Conservation (phyloP, 2,113 vertebrate genomes). For the Cyprinodon variegatus region DNA sequence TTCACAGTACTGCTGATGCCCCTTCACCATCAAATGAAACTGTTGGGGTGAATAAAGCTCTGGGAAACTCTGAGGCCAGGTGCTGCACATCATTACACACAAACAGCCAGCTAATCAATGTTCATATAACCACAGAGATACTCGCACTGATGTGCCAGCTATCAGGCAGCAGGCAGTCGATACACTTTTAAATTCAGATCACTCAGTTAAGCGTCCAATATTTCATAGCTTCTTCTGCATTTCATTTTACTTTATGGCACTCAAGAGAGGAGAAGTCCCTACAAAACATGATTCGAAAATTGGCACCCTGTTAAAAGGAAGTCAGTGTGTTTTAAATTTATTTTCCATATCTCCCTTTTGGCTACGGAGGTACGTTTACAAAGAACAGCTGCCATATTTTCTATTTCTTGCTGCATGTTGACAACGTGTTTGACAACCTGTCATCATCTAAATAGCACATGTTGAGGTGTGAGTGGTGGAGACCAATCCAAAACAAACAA, state of each 20-base stretch:
- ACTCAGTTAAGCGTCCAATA: slow-evolving; percentile 41
- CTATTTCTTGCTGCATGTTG: slow-evolving; percentile 14
- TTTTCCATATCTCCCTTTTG: slow-evolving; percentile 19
- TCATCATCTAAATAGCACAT: slow-evolving; percentile 44
- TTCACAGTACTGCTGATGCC: slow-evolving; percentile 36
- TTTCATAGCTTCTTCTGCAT: slow-evolving; percentile 12
- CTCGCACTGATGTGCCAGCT: slow-evolving; percentile 37
- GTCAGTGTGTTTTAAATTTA: slow-evolving; percentile 19
- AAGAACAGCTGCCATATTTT: slow-evolving; percentile 24
- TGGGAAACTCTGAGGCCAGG: slow-evolving; percentile 51
- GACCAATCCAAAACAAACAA: slow-evolving; percentile 24
- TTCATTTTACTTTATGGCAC: slow-evolving; percentile 31
- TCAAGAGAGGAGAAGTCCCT: slow-evolving; percentile 10
- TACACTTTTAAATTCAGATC: slow-evolving; percentile 52
- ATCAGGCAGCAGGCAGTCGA: slow-evolving; percentile 40
- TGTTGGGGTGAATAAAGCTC: slow-evolving; percentile 29
- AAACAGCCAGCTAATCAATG: slow-evolving; percentile 48
- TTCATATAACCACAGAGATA: slow-evolving; percentile 53
- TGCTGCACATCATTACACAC: slow-evolving; percentile 48
- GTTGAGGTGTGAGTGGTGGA: slow-evolving; percentile 22
- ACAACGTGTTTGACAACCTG: slow-evolving; percentile 29
- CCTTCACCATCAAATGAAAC: slow-evolving; percentile 41
- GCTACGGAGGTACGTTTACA: slow-evolving; percentile 21
- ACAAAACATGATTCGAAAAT: slow-evolving; percentile 26
- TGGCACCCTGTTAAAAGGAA: slow-evolving; percentile 8